These are phyloP conservation scores for Gymnarchus niloticus DNA, from an alignment of 2,113 vertebrate genomes.

Conservation along the genomic window DNA sequence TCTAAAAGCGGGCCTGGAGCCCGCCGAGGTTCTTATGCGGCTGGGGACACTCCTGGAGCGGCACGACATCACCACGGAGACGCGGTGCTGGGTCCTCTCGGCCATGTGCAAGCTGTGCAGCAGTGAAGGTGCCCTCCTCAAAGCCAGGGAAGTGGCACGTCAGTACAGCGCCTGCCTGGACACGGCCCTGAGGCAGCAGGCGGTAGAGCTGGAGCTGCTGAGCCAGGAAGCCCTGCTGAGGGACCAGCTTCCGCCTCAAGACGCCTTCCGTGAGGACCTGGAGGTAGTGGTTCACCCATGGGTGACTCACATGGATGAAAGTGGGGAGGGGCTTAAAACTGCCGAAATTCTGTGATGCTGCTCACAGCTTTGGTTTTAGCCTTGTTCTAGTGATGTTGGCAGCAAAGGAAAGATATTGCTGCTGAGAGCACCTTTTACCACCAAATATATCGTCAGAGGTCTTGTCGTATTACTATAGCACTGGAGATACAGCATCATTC, in stretches of 20 bases:
- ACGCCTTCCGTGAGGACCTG: slow-evolving; percentile 57
- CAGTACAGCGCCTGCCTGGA: slow-evolving; percentile 71
- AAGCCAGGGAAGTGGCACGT: slow-evolving; percentile 62
- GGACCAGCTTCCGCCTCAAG: slow-evolving; percentile 60
- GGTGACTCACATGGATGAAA: not conserved
- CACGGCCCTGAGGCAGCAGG: slow-evolving; percentile 78
- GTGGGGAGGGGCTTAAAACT: not conserved
- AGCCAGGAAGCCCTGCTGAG: slow-evolving; percentile 67
- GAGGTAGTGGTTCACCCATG: slow-evolving; percentile 45
- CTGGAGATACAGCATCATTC: too few species aligned
- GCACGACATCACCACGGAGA: slow-evolving; percentile 72
- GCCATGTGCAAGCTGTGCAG: slow-evolving; percentile 78
- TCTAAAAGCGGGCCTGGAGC: slow-evolving; percentile 63
- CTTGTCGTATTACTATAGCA: too few species aligned
- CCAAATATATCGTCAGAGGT: not conserved
- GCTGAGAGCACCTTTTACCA: not conserved
- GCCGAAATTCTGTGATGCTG: not conserved
- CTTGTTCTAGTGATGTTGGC: not conserved
- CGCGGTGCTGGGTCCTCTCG: slow-evolving; percentile 79
- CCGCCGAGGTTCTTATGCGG: slow-evolving; percentile 64
- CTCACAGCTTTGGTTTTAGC: not conserved
- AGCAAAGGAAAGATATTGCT: not conserved
- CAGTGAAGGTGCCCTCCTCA: slow-evolving; percentile 43
- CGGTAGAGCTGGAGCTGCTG: slow-evolving; percentile 78
- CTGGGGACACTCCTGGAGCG: slow-evolving; percentile 66